Base-by-base conservation (phyloP, 1,140 invertebrate genomes). In the Acromyrmex charruanus region DNA sequence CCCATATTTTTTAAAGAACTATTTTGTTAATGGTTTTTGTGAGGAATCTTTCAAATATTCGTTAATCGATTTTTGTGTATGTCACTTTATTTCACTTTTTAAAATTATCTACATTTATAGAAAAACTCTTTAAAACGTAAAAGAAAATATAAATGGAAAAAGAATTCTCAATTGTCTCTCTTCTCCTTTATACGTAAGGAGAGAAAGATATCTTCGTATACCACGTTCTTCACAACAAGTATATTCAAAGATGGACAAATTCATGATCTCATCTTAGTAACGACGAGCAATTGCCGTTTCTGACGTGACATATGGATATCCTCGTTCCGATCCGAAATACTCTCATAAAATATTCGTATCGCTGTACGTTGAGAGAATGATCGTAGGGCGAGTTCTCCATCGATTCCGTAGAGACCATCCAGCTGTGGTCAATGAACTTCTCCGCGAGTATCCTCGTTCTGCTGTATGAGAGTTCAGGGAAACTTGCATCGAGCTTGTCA, bases 301-400 rank as follows among this genome's bases (percentile, higher is more conserved):
- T 28, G 35, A 49, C 16, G 69, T 61, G 18, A 59, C 80, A 61
- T 39, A 25, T 16, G 25, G 55, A 21, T 31, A 31, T 44, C 14
- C 14, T 44, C 44, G 25, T 72, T 28, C 49, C 69, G 55, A 74
- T 35, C 18, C 80, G 25, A 84, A 84, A 84, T 84, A 84, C 49
- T 61, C 55, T 75, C 55, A 49, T 84, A n/a, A 84, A 84, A 84
- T 84, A 84, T 84, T 84, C 69, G 69, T 82, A 59, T 72, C 61
- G 77, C 18, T 12, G 25, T 35, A 53, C 63, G 5, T 1, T 3
- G 80, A 44, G 53, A 44, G 25, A 61, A n/a, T 44, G 69, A 59
- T 18, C 55, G 21, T 51, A 39, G 31, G 25, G n/a, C 25, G 28
- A 74, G 55, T 61, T 21, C n/a, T 39, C 31, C 18, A 4, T 82